These are phyloP conservation scores for Proteles cristata DNA, from an alignment of 2,113 vertebrate genomes.

Conservation along the genomic window DNA sequence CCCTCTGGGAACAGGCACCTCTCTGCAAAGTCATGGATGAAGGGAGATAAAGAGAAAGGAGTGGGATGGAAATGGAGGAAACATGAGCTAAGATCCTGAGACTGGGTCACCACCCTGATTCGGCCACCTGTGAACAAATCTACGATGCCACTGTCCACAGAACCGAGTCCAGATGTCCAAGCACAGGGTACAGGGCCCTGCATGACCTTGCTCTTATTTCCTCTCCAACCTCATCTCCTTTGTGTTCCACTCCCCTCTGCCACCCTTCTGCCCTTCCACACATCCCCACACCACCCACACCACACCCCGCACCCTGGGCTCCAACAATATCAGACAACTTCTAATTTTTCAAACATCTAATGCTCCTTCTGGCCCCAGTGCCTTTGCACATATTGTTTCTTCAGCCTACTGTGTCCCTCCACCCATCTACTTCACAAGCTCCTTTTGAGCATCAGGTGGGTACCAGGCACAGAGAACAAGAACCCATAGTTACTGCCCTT, in stretches of 20 bases:
- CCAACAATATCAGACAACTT: not conserved
- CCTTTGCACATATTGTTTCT: not conserved
- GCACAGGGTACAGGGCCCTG: accelerated
- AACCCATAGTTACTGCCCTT: not conserved
- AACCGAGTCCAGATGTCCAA: not conserved
- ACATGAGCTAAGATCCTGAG: not conserved
- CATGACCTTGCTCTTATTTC: not conserved
- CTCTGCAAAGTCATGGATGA: not conserved
- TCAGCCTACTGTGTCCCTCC: not conserved
- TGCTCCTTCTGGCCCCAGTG: not conserved
- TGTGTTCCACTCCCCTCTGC: accelerated
- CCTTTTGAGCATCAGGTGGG: not conserved
- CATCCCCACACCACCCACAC: not conserved
- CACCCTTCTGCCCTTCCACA: not conserved
- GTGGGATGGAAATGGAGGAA: not conserved
- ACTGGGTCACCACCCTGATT: not conserved
- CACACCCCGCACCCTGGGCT: not conserved
- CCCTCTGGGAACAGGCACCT: not conserved
- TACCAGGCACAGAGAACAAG: not conserved
- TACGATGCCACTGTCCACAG: not conserved
- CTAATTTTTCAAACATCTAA: not conserved
- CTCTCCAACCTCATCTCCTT: not conserved
- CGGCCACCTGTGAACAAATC: not conserved
- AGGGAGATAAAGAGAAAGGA: not conserved
- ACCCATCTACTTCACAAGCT: not conserved